phyloP scores from a whole-genome alignment of 2,888 invertebrate species.

The Eupeodes luniger region DNA sequence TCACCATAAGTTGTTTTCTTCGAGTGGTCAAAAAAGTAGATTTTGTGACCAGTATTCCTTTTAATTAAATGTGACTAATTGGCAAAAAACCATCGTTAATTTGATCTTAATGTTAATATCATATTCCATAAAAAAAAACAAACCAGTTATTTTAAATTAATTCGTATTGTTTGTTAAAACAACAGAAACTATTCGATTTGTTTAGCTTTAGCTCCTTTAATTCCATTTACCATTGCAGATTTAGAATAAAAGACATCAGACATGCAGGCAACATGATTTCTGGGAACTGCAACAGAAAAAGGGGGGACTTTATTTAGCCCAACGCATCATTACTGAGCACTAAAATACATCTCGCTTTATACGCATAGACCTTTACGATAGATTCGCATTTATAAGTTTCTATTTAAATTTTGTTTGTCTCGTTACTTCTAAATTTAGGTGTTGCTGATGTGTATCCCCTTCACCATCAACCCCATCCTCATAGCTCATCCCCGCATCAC shows the following conservation, averaged over 20 bases:
- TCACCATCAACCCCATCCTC: not conserved
- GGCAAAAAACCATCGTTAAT: too few relatives aligned
- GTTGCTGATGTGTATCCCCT: conserved; percentile 5
- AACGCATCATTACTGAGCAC: conserved; percentile 19
- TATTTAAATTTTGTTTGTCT: conserved; percentile 12
- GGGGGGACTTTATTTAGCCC: conserved; percentile 16
- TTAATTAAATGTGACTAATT: too few relatives aligned
- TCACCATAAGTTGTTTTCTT: too few relatives aligned
- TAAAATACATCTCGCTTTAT: conserved; percentile 19
- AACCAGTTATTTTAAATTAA: too few relatives aligned
- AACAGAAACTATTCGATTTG: not conserved
- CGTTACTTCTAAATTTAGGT: conserved; percentile 62
- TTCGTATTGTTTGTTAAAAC: too few relatives aligned
- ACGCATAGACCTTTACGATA: not conserved
- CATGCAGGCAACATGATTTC: conserved; percentile 23
- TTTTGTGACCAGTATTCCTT: too few relatives aligned
- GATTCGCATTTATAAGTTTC: conserved; percentile 7
- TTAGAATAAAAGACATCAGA: not conserved
- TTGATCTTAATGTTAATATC: too few relatives aligned
- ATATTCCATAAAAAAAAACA: too few relatives aligned
- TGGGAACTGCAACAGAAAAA: not conserved
- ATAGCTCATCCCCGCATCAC: not conserved
- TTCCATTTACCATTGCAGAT: not conserved
- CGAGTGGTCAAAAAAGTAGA: too few relatives aligned
- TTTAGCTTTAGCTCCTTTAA: not conserved